A percentile compares a stretch with the other conserved stretches of the same genome.
Conservation (phyloP, 1,140 invertebrate genomes). For the Drosophila sp. region DNA sequence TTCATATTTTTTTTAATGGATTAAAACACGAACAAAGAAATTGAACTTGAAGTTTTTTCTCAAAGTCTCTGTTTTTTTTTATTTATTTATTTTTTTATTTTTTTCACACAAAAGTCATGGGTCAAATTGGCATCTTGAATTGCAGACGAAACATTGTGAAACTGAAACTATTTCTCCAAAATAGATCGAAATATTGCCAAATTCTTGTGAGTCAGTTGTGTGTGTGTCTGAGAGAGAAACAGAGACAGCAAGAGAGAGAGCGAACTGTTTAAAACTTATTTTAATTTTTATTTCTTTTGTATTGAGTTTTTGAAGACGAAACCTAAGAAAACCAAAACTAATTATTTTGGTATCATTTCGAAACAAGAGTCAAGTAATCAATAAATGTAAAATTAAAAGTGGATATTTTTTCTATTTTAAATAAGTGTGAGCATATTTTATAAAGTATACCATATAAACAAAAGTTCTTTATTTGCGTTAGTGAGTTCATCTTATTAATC, state of each 20-base stretch:
- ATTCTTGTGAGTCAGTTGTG: not conserved
- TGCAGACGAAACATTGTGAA: not conserved
- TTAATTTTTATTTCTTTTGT: not conserved
- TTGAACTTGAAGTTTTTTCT: conserved; percentile 63
- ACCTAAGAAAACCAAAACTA: not conserved
- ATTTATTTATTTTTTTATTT: conserved; percentile 8
- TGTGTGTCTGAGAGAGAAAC: not conserved
- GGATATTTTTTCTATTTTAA: no score
- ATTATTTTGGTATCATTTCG: not conserved
- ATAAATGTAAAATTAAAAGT: no score
- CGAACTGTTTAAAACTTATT: not conserved
- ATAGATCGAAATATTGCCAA: conserved; percentile 2
- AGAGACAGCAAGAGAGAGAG: not conserved
- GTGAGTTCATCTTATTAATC: no score
- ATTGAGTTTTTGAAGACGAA: not conserved
- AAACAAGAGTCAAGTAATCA: no score
- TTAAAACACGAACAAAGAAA: conserved; percentile 61
- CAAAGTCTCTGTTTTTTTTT: not conserved
- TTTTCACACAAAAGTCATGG: conserved; percentile 26
- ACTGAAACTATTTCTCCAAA: conserved; percentile 12
- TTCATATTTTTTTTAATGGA: conserved; percentile 40
- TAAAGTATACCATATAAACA: no score
- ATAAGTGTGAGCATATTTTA: no score
- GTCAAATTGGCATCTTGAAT: conserved; percentile 20
- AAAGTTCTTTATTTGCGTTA: no score